These are phyloP conservation scores for Echinometra lucunter DNA, from an alignment of 53 echinoderm and acorn worm genomes.

Conservation along the genomic window DNA sequence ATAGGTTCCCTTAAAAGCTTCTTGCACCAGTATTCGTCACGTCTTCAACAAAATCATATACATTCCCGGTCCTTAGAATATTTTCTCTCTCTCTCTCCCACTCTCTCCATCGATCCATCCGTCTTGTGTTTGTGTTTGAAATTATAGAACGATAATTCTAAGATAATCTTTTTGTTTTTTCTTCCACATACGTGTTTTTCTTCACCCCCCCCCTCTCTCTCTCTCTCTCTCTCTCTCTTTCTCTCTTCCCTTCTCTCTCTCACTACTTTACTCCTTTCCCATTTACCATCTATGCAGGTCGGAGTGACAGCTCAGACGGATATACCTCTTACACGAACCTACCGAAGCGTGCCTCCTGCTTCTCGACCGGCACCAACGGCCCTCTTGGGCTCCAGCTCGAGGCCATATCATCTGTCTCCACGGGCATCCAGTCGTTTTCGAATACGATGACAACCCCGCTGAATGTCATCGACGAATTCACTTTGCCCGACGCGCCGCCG, in stretches of 20 bases:
- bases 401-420: constrained; percentile 34
- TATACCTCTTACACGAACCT: constrained; percentile 63
- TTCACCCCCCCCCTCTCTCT: no score
- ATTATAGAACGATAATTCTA: no score
- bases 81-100: no score
- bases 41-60: no score
- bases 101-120: no score
- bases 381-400: constrained; percentile 59
- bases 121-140: no score
- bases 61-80: no score
- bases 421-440: constrained; percentile 41
- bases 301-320: constrained; percentile 62
- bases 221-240: background rate
- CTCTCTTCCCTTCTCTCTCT: background rate
- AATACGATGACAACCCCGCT: constrained; percentile 24
- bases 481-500: no score
- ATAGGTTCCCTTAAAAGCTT: no score
- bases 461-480: constrained; percentile 32
- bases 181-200: no score
- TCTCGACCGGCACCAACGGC: constrained; percentile 33
- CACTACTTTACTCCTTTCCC: background rate
- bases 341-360: constrained; percentile 61
- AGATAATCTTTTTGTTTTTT: no score
- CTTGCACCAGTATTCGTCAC: no score
- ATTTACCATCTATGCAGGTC: background rate